These are phyloP conservation scores for Kobus ellipsiprymnus DNA, from an alignment of 2,113 vertebrate genomes.

Conservation along the genomic window DNA sequence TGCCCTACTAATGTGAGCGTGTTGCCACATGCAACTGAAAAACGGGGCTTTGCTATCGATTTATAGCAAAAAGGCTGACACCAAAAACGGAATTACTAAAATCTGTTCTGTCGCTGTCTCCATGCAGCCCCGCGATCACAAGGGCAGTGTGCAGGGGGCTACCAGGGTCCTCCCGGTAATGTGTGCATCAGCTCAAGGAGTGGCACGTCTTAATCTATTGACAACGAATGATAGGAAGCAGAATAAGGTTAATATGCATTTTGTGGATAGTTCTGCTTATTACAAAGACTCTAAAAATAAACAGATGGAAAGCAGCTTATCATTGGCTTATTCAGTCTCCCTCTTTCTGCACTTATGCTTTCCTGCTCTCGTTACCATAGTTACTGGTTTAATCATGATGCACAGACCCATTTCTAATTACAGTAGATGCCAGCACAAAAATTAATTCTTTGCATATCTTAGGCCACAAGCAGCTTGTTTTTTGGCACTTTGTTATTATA, in stretches of 20 bases:
- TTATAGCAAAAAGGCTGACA: neutral
- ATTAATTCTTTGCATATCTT: conserved; percentile 82
- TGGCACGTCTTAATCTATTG: conserved; percentile 18
- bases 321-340: conserved; percentile 70
- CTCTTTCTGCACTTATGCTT: conserved; percentile 73
- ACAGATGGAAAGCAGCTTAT: conserved; percentile 71
- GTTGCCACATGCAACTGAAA: neutral
- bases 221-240: conserved; percentile 37
- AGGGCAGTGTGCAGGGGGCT: neutral
- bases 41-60: neutral
- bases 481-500: conserved; percentile 72
- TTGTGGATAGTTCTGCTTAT: conserved; percentile 44
- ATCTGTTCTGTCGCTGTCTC: neutral
- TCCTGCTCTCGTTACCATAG: conserved; percentile 82
- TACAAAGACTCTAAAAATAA: conserved; percentile 71
- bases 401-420: conserved; percentile 84
- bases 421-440: conserved; percentile 83
- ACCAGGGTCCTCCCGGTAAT: neutral
- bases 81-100: neutral
- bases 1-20: neutral
- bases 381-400: conserved; percentile 83
- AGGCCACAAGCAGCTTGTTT: conserved; percentile 77
- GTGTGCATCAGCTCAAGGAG: neutral
- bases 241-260: conserved; percentile 21
- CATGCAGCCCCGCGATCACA: neutral